Conservation (phyloP, 2,888 invertebrate species). For the Dasysyrphus albostriatus region DNA sequence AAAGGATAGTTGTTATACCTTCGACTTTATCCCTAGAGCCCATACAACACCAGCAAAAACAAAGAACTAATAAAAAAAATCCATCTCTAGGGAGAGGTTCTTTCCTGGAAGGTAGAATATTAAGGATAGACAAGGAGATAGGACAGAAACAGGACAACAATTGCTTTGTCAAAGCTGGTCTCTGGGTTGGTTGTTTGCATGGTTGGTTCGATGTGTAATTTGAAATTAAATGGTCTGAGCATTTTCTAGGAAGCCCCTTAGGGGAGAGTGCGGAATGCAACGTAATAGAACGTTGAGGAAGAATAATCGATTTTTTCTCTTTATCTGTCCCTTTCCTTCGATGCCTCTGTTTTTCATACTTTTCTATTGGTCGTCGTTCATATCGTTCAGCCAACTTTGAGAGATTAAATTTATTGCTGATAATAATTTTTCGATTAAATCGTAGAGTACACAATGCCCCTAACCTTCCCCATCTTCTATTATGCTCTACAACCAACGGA, state of each 20-base stretch:
- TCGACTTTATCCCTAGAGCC: slow-evolving; percentile 41
- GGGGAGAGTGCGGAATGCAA: not conserved
- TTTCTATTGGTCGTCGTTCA: slow-evolving; percentile 11
- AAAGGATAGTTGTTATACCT: slow-evolving; percentile 5
- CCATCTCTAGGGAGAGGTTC: slow-evolving; percentile 54
- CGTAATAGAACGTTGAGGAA: not conserved
- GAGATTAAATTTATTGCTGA: slow-evolving; percentile 73
- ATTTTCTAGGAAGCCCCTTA: slow-evolving; percentile 49
- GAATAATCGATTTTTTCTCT: slow-evolving; percentile 21
- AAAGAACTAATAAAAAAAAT: slow-evolving; percentile 20
- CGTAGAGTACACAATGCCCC: slow-evolving; percentile 55
- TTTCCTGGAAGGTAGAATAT: slow-evolving; percentile 40
- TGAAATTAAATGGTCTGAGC: slow-evolving; percentile 73
- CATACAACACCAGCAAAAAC: not conserved
- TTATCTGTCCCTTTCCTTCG: not conserved
- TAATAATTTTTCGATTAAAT: slow-evolving; percentile 76
- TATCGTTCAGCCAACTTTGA: slow-evolving; percentile 33
- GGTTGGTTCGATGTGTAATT: slow-evolving; percentile 71
- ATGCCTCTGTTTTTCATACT: not conserved
- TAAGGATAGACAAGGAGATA: not conserved
- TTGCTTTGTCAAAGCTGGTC: slow-evolving; percentile 56
- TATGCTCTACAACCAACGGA: not conserved
- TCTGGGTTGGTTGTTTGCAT: slow-evolving; percentile 51
- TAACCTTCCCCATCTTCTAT: slow-evolving; percentile 11
- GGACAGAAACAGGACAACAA: slow-evolving; percentile 46